Evolutionary conservation across 2,888 invertebrate species (phyloP), one percentile per base, ranked within the genome.

Genomic region (Cryptus armator): DNA sequence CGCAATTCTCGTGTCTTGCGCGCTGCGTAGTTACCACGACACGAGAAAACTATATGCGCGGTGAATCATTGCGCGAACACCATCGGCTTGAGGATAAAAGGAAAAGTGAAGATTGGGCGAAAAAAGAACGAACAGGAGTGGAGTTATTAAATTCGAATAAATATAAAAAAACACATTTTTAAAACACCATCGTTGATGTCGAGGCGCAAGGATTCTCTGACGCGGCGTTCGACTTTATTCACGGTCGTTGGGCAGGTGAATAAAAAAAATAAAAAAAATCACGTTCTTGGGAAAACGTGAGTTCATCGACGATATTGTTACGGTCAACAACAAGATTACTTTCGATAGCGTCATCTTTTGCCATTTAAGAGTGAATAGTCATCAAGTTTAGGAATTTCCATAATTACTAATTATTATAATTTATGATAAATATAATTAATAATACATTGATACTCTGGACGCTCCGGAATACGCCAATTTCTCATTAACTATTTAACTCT

Each of bases 51-150:
- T 67, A 72, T 82, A 46, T 37, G 29, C 59, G 16, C 19, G 74
- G 68, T 78, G 83, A 83, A 74, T 83, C 78, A 78, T 78, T 74
- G 46, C 59, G 37, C 62, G 68, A 68, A 70, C 62, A 78, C 44
- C 44, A 68, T 51, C 44, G 59, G 37, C 29, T 43, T 44, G 62
- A 78, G 43, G 37, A 78, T 68, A 29, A 71, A 44, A 62, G 68
- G 66, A 62, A 74, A 68, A 74, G 7, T 44, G 44, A 44, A 16
- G 66, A 48, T 37, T 43, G 66, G 37, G 24, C 19, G 19, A 53
- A 59, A 75, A 46, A 56, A 46, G 19, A 59, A 59, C 16, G 29
- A 24, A 37, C 59, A 44, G 9, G 59, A 71, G 53, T 19, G 24
- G 44, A 24, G 29, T 43, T 24, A 79, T 62, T 56, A 16, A 62